phyloP scores from a whole-genome alignment of 2,113 vertebrate species.

The Anas platyrhynchos region DNA sequence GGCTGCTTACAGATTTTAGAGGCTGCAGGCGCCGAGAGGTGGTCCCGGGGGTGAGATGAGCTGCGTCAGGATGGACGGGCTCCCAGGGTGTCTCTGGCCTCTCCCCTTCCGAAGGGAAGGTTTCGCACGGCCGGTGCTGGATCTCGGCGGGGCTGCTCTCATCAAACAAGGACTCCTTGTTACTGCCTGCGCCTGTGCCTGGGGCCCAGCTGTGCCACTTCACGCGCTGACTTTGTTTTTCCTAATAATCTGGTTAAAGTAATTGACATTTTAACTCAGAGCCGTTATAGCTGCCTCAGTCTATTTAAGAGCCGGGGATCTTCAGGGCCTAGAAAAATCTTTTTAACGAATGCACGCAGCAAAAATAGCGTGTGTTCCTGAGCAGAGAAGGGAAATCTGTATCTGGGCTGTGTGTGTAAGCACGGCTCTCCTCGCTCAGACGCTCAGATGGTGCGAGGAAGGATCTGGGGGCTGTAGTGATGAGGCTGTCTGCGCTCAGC shows the following conservation, averaged over 20 bases:
- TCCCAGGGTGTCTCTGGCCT: neutral
- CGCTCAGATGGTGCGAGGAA: neutral
- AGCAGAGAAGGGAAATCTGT: neutral
- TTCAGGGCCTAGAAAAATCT: slow-evolving; percentile 37
- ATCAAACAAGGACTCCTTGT: slow-evolving; percentile 55
- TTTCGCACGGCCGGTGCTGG: neutral
- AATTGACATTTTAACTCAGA: slow-evolving; percentile 58
- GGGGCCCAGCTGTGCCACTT: slow-evolving; percentile 39
- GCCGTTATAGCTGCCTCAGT: neutral
- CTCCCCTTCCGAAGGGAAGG: neutral
- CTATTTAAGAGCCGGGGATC: slow-evolving; percentile 21
- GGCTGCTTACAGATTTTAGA: neutral
- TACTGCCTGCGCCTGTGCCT: neutral
- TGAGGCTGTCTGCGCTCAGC: rapidly evolving
- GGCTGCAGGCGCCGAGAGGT: neutral
- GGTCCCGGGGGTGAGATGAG: neutral
- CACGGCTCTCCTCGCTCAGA: neutral
- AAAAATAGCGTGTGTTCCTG: neutral
- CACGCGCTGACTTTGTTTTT: neutral
- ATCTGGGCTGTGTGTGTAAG: neutral
- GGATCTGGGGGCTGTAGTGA: neutral
- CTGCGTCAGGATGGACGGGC: neutral
- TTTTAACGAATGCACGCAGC: neutral
- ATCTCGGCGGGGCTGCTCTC: neutral
- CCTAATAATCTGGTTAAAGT: slow-evolving; percentile 65